A percentile compares a stretch with the other conserved stretches of the same genome.
These are phyloP conservation scores for Platysternon megacephalum DNA, from an alignment of 2,113 vertebrate genomes.

Conservation along the genomic window DNA sequence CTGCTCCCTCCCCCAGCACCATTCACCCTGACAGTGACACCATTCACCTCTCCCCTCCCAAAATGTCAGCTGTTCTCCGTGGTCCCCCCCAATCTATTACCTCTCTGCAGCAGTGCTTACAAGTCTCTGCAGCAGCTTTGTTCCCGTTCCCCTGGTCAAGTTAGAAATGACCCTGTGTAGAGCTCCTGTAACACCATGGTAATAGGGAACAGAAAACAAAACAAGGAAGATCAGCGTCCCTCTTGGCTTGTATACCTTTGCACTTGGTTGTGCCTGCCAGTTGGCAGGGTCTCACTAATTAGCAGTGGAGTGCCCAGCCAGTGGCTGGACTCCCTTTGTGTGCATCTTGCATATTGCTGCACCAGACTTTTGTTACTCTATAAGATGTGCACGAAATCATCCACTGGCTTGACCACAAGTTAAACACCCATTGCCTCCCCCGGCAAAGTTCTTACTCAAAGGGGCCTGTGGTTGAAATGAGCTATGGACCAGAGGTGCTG, in stretches of 20 bases:
- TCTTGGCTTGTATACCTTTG: not conserved
- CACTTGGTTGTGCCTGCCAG: not conserved
- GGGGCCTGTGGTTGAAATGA: not conserved
- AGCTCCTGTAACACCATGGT: accelerated
- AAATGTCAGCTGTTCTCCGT: not conserved
- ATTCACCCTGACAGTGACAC: not conserved
- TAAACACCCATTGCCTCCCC: too few species aligned
- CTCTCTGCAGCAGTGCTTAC: not conserved
- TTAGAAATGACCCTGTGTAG: not conserved
- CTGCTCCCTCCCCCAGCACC: not conserved
- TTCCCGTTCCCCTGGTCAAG: not conserved
- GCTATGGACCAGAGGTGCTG: not conserved
- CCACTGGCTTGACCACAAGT: too few species aligned
- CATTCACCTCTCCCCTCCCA: not conserved
- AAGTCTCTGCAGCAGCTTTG: not conserved
- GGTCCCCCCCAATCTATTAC: not conserved
- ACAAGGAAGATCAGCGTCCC: not conserved
- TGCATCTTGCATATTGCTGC: not conserved
- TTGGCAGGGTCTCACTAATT: not conserved
- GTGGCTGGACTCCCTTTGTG: not conserved
- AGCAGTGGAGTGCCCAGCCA: not conserved
- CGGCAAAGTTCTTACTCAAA: not conserved
- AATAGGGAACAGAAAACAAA: accelerated
- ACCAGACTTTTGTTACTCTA: not conserved
- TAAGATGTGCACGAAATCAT: too few species aligned